Evolutionary conservation across 2,888 invertebrate species (phyloP), one percentile per base, ranked within the genome.

Genomic region (Tipula confusa): DNA sequence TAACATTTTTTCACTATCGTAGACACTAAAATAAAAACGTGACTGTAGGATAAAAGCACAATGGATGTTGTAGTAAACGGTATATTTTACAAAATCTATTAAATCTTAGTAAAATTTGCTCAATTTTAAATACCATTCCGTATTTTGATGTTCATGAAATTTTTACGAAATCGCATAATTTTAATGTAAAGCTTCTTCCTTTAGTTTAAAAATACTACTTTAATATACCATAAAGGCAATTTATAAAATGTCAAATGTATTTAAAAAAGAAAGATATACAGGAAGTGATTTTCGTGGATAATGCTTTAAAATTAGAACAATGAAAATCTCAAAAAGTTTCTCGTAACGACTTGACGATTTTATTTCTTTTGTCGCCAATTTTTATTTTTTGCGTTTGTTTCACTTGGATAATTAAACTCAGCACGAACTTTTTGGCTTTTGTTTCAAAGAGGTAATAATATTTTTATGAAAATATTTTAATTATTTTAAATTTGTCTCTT

Each of bases 401-500:
- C 64, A 64, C 24, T 64, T 64, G 64, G 24, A 24, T 64, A 64
- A 64, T 64, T 64, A 64, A 64, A 64, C 64, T 64, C 64, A 24
- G 64, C 64, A 64, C 64, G 64, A 64, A 64, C 64, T 64, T 24
- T 64, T 64, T 24, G 64, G 18, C 24, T 0, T 38, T 38, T 38
- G 38, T 38, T n/a, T n/a, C 43, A 64, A 64, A 64, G 64, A 18
- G 64, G 64, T 64, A 64, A 64, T 64, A 64, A 64, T 24, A 64
- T 24, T n/a, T n/a, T 7, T 64, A 43, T 43, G n/a, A 43, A 43
- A 43, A 43, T 43, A 43, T 43, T 43, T 43, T 43, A 64, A 64
- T 64, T 64, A 64, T 64, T 64, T 64, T 64, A 13, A 64, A 64
- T 64, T 64, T 43, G n/a, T 43, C n/a, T 43, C n/a, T 43, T 43